Evolutionary conservation across 2,888 invertebrate species (phyloP), one percentile per base, ranked within the genome.

Genomic region (Thecophora atra): DNA sequence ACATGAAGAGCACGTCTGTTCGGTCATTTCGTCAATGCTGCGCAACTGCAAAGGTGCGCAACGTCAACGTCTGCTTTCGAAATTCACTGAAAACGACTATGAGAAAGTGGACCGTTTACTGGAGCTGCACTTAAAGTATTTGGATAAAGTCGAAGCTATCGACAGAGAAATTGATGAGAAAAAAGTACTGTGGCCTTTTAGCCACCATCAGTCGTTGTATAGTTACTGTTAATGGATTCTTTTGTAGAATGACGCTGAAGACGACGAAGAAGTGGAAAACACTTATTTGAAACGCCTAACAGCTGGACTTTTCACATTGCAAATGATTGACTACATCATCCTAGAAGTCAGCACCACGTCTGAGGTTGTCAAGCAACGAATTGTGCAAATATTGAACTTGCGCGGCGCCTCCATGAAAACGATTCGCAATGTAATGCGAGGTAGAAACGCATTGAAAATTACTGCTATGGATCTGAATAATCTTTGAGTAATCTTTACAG

Each of bases 71-170:
- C 88, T 99, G 70, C 87, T 99, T 19, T 93, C 94, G 78, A 99
- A 99, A 88, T 99, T 99, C 84, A 94, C 94, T 0, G 99, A 99
- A 87, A 98, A 98, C 82, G 99, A 99, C 85, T 94, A 96, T 80
- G 99, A 99, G 86, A 99, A 99, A 88, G 96, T 99, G 0, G 99
- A 99, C 86, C 88, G 99, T 74, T 88, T 99, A 58, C 89, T 99
- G 84, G 99, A 99, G 86, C 88, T 99, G 75, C 98, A 99, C 87
- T 96, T 99, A 83, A 98, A 98, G 84, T 99, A 98, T 87, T 89
- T 96, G 85, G 96, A 96, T 80, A 96, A 96, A 88, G 96, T 98
- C 0, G 93, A 96, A 80, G 88, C 91, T 65, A 91, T 94, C 2
- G 97, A 97, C 85, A 91, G 91, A 24, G 90, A 91, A 79, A 92